Evolutionary conservation across 30 jellyfish, hydroid and myxozoan genomes (phyloP), one percentile per base, ranked within the genome.

Genomic region (Hydractinia echinata): DNA sequence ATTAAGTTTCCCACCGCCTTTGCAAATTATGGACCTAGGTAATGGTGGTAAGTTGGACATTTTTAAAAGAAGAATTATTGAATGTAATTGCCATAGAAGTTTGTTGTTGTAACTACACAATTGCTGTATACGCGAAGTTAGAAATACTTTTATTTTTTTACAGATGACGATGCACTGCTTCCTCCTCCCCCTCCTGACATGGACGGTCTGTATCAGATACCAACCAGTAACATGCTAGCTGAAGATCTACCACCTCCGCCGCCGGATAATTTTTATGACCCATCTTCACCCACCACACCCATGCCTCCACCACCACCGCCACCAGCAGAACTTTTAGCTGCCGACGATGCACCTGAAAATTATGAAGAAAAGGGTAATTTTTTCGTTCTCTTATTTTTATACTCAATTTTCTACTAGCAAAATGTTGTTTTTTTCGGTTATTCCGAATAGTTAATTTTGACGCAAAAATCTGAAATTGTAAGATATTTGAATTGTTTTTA

Each of bases 111-210:
- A 30, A 30, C 44, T 30, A 30, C 44, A 30, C 44, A 30, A 30
- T 30, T 30, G 1, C 44, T 30, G 44, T 30, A 30, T 30, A 30
- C 44, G 2, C 44, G 44, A 30, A 30, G 44, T 30, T 30, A 58
- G 2, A 58, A 13, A 11, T 58, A 67, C 50, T 21, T 67, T 67
- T 67, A 13, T 67, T 8, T 71, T 4, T 50, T 71, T 50, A 71
- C 4, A 71, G 89, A 54, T 48, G 72, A 51, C 19, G 52, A 15
- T 58, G 56, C 86, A 68, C 79, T 61, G 8, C 86, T 54, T 5
- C 94, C 89, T 15, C 91, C 97, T 15, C 97, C 97, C 30, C 94
- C 96, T 30, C 73, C 89, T 15, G 73, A 76, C 51, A 10, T 73
- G 67, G 91, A 73, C 14, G 84, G 18, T 64, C 55, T 86, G 66